Percentiles rank a stretch among this genome's conserved stretches.
phyloP scores from a whole-genome alignment of 2,797 vertebrate species.

The Gymnoscopelus microlampas region DNA sequence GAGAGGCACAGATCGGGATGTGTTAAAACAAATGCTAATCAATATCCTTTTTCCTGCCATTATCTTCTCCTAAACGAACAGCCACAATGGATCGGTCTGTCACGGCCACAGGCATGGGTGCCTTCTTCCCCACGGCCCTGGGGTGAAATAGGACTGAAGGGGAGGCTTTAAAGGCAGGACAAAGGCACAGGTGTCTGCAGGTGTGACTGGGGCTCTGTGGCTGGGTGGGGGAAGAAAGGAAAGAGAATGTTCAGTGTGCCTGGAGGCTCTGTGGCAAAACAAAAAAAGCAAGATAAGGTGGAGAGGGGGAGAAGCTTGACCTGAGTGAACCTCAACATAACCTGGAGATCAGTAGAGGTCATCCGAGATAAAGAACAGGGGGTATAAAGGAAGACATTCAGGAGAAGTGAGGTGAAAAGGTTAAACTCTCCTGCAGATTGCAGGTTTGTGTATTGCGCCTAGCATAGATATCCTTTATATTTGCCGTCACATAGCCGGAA shows the following conservation, averaged over 20 bases:
- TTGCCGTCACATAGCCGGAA: background rate
- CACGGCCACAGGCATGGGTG: conserved; percentile 61
- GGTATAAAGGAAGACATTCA: conserved; percentile 55
- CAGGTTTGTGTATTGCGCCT: conserved; percentile 19
- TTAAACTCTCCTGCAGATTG: conserved; percentile 44
- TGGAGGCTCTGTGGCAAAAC: conserved; percentile 55
- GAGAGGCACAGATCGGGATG: conserved; percentile 33
- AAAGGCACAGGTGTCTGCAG: conserved; percentile 84
- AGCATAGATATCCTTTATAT: conserved; percentile 28
- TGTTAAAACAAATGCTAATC: conserved; percentile 59
- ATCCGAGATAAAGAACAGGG: conserved; percentile 51
- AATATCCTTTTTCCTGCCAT: conserved; percentile 54
- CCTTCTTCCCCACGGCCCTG: conserved; percentile 36
- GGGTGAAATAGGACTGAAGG: conserved; percentile 29
- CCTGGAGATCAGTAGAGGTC: conserved; percentile 65
- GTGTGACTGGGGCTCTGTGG: conserved; percentile 69
- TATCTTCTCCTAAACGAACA: conserved; percentile 62
- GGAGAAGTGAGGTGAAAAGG: conserved; percentile 69
- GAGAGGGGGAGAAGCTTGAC: conserved; percentile 53
- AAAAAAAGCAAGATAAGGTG: conserved; percentile 70
- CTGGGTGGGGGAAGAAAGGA: conserved; percentile 25
- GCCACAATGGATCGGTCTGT: conserved; percentile 57
- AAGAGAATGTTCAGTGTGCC: conserved; percentile 59
- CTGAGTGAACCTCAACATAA: conserved; percentile 68
- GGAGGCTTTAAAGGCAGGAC: conserved; percentile 56